Evolutionary conservation across 2,888 invertebrate genomes (phyloP).

Genomic region (Dinocampus coccinellae): DNA sequence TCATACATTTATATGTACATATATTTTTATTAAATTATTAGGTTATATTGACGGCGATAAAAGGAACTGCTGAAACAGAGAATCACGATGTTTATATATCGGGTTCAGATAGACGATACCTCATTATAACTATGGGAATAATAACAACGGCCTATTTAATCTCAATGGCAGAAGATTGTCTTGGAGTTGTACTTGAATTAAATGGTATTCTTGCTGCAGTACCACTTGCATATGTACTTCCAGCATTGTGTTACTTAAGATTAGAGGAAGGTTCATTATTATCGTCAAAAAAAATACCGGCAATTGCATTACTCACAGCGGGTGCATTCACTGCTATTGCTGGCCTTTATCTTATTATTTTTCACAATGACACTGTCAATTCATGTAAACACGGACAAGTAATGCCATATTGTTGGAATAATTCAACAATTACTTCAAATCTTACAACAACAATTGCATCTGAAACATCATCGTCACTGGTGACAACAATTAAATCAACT

Average conservation of each 20-base stretch:
- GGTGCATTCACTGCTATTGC: slow-evolving; percentile 76
- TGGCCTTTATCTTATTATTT: slow-evolving; percentile 74
- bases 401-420: slow-evolving; percentile 74
- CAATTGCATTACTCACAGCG: slow-evolving; percentile 78
- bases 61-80: slow-evolving; percentile 62
- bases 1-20: neutral
- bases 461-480: slow-evolving; percentile 13
- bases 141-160: slow-evolving; percentile 79
- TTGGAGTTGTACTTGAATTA: slow-evolving; percentile 85
- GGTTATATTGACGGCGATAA: slow-evolving; percentile 65
- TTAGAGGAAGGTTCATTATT: slow-evolving; percentile 80
- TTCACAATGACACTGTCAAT: slow-evolving; percentile 68
- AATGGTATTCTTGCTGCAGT: slow-evolving; percentile 88
- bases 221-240: slow-evolving; percentile 85
- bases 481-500: slow-evolving; percentile 3
- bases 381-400: slow-evolving; percentile 77
- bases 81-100: slow-evolving; percentile 68
- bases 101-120: slow-evolving; percentile 71
- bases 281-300: slow-evolving; percentile 78
- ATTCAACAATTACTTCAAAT: slow-evolving; percentile 32
- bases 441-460: slow-evolving; percentile 23
- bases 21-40: slow-evolving; percentile 34
- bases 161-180: slow-evolving; percentile 86
- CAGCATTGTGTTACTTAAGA: slow-evolving; percentile 83
- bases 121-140: slow-evolving; percentile 77